These are phyloP conservation scores for Cacatua alba DNA, from an alignment of 2,113 vertebrate species.

Conservation along the genomic window DNA sequence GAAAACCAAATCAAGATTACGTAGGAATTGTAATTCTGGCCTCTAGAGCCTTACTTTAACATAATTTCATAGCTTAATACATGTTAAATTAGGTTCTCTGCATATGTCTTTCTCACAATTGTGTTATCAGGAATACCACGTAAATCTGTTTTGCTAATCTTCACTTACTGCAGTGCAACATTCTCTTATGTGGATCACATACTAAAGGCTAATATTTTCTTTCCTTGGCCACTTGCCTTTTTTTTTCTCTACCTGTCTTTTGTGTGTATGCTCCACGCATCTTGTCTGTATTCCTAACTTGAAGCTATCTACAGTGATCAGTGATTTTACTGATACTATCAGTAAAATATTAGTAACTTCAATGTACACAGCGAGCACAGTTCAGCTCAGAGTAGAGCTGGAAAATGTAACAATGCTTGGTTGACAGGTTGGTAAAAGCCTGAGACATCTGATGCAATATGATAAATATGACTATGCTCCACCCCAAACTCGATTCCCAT, in stretches of 20 bases:
- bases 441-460: neutral
- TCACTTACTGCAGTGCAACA: neutral
- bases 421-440: neutral
- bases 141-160: neutral
- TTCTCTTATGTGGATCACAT: neutral
- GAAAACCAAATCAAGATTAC: neutral
- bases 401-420: neutral
- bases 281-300: neutral
- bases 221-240: neutral
- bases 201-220: neutral
- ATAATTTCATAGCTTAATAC: neutral
- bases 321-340: neutral
- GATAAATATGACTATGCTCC: neutral
- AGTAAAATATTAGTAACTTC: neutral
- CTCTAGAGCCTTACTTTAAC: neutral
- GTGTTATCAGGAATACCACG: neutral
- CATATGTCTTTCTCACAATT: neutral
- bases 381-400: neutral
- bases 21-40: neutral
- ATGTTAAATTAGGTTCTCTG: neutral
- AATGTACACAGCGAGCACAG: neutral
- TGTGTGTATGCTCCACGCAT: neutral
- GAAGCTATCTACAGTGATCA: neutral
- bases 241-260: neutral
- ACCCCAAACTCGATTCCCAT: neutral